Base-by-base conservation (phyloP, 2,113 vertebrate species). In the Archocentrus centrarchus region DNA sequence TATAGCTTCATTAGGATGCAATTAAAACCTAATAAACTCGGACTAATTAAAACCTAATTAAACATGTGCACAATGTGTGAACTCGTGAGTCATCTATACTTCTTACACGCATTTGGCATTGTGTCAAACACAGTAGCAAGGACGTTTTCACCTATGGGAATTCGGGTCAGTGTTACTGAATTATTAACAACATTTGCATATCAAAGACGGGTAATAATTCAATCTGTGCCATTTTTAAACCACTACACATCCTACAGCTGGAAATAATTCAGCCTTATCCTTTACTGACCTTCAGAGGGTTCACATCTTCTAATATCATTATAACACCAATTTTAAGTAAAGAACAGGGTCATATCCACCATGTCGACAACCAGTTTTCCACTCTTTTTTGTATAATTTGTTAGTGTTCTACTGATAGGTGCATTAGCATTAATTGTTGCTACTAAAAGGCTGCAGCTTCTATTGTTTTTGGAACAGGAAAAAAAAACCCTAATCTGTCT, bases 101-200 rank as follows among this genome's bases (percentile, higher is more conserved):
- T 5, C 44, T 24, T 39, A 24, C 47, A 4, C 35, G 6, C 22
- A 50, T 82, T 53, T 63, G 35, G 37, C 39, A 59, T 41, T 75
- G 37, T 61, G 7, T 79, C 15, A 81, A 53, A 18, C 32, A 35
- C 47, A 55, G 68, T 32, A 32, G 30, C 50, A 6, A 61, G 7
- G 57, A 50, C 3, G 2, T 62, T 2, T 80, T 53, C 22, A 0
- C 24, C 35, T 58, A 35, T 63, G 24, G 39, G 75, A 79, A 75
- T 53, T n/a, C 27, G 47, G 10, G 41, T 82, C 78, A 86, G 47
- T 17, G 11, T 76, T 61, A 47, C 53, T 84, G 22, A 83, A 75
- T 82, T 79, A 27, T 81, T 50, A 83, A 81, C 14, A 3, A 41
- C 17, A 79, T 85, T 87, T 86, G 79, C 55, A 83, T 47, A 57